Evolutionary conservation across 35 echinoderm and acorn worm species (phyloP).

Genomic region (Ophioderma brevispina): DNA sequence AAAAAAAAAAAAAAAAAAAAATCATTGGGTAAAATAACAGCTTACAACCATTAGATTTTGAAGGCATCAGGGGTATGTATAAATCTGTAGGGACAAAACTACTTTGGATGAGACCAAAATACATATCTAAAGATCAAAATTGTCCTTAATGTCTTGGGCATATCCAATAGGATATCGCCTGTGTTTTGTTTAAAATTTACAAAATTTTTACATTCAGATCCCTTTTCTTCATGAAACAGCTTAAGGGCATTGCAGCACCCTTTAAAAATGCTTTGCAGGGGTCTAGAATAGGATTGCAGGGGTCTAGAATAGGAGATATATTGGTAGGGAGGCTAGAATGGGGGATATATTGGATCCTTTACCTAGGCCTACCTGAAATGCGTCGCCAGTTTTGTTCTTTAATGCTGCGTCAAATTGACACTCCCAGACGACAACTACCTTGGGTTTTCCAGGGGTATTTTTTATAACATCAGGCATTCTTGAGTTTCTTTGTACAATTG

Average conservation of each 20-base stretch:
- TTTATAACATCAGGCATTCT: not conserved
- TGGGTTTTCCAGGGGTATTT: not conserved
- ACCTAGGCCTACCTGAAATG: not conserved
- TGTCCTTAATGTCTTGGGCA: not conserved
- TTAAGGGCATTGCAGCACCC: slow-evolving; percentile 35
- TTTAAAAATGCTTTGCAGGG: slow-evolving; percentile 39
- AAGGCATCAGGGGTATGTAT: not conserved
- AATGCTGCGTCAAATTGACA: not conserved
- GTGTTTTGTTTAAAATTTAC: slow-evolving; percentile 28
- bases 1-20: too few relatives aligned
- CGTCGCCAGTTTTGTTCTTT: not conserved
- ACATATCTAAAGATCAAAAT: not conserved
- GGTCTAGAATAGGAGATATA: too few relatives aligned
- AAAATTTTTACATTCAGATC: slow-evolving; percentile 10
- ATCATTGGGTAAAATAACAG: slow-evolving; percentile 26
- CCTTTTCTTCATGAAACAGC: slow-evolving; percentile 1
- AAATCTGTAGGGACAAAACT: slow-evolving; percentile 5
- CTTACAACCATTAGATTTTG: slow-evolving; percentile 1
- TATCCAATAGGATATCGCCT: not conserved
- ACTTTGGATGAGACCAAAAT: slow-evolving; percentile 57
- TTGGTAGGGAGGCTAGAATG: too few relatives aligned
- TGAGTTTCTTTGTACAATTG: not conserved
- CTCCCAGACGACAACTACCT: not conserved
- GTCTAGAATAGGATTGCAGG: too few relatives aligned
- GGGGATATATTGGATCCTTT: not conserved